Evolutionary conservation across 1,140 invertebrate species (phyloP), one percentile per base, ranked within the genome.

Genomic region (Bombus ignitus): DNA sequence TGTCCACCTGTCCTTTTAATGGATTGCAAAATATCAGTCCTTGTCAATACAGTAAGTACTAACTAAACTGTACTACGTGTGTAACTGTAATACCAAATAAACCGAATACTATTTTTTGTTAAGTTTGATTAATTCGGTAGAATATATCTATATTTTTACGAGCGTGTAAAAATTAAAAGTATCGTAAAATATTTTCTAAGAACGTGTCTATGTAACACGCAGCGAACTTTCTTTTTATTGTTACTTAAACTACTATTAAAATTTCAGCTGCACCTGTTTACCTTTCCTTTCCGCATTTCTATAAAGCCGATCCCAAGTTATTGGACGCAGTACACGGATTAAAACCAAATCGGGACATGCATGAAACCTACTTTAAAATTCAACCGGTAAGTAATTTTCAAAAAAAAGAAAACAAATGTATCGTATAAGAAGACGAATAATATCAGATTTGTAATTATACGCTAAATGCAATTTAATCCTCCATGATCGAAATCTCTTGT

Each of bases 251-350:
- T 66, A 25, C 4, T 57, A 39, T 44, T 73, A 15, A 1, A 22
- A 28, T 1, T 96, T 15, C 92, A 98, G 97, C 97, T 93, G 98
- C 98, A 22, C 98, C 98, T 0, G 97, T 98, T 3, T 98, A 97
- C 88, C 92, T 98, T 12, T 98, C 98, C 0, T 98, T 97, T 93
- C 98, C 98, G 10, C 98, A 99, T 93, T 99, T 98, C 94, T 97
- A 97, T 86, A 96, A 98, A 89, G 97, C 97, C 0, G 97, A 98
- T 94, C 97, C 97, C 0, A 95, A 95, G 65, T 96, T 98, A 1
- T 92, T 97, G 3, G 95, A 97, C 15, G 95, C 96, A 0, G 96
- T 98, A 9, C 97, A 97, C 85, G 98, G 98, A 15, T 93, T 99
- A 2, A 96, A 96, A 9, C 98, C 98, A 0, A 94, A 97, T 25